These are phyloP conservation scores for Melanotaenia boesemani DNA, from an alignment of 2,797 vertebrate genomes.

Conservation along the genomic window DNA sequence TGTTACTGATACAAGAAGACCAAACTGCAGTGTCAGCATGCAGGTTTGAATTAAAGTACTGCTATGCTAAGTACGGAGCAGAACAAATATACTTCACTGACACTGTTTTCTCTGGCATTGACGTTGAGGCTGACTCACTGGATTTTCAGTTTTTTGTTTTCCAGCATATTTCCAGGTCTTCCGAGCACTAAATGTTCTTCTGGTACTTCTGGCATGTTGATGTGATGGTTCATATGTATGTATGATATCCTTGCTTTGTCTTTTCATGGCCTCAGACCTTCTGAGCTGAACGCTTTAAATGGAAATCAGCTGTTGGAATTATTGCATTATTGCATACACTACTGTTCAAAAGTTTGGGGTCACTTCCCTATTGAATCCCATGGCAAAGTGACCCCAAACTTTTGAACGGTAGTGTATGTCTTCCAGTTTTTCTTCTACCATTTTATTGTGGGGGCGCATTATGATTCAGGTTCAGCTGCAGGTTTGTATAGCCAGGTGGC, in stretches of 20 bases:
- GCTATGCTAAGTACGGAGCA: background rate
- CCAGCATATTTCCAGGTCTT: conserved; percentile 6
- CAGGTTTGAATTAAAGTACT: conserved; percentile 42
- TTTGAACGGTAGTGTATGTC: too few relatives aligned
- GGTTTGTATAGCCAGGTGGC: too few relatives aligned
- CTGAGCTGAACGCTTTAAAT: background rate
- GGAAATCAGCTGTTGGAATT: too few relatives aligned
- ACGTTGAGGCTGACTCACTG: conserved; percentile 12
- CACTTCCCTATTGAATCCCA: too few relatives aligned
- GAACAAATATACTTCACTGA: background rate
- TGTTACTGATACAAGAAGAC: conserved; percentile 60
- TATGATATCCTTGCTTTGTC: background rate
- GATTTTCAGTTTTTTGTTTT: background rate
- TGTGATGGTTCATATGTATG: background rate
- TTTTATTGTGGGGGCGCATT: too few relatives aligned
- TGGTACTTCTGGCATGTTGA: background rate
- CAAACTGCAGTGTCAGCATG: conserved; percentile 15
- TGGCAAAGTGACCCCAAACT: too few relatives aligned
- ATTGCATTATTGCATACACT: too few relatives aligned
- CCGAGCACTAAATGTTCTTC: conserved; percentile 7
- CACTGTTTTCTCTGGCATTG: background rate
- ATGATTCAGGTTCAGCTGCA: too few relatives aligned
- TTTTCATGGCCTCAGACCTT: background rate
- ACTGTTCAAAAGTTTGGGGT: too few relatives aligned
- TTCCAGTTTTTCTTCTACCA: too few relatives aligned